These are phyloP conservation scores for Metopolophium dirhodum DNA, from an alignment of 1,140 invertebrate species.

Conservation along the genomic window DNA sequence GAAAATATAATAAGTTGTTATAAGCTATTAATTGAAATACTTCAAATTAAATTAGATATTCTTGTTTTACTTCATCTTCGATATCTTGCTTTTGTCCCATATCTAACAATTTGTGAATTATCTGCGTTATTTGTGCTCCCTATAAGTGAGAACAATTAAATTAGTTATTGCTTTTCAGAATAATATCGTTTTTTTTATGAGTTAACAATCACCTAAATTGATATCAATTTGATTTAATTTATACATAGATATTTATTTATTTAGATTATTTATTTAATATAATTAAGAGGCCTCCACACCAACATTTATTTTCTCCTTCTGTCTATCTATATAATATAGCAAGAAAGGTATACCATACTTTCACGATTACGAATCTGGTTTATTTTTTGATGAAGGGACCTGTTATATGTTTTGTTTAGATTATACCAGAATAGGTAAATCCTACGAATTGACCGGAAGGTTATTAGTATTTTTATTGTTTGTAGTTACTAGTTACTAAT, in stretches of 20 bases:
- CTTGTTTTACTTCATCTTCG: slow-evolving; percentile 45
- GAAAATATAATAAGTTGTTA: not conserved
- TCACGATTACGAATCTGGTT: not conserved
- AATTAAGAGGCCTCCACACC: not conserved
- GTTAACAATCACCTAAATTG: not conserved
- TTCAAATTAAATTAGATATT: not conserved
- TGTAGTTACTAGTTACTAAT: not conserved
- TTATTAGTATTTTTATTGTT: not conserved
- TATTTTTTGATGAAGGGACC: not conserved
- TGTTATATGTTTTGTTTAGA: not conserved
- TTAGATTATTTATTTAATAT: too few species aligned
- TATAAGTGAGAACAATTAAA: slow-evolving; percentile 20
- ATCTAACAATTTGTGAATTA: slow-evolving; percentile 42
- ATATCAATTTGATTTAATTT: not conserved
- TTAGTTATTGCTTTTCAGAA: not conserved
- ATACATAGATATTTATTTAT: not conserved
- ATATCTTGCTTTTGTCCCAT: slow-evolving; percentile 5
- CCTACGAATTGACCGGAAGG: not conserved
- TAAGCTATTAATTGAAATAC: not conserved
- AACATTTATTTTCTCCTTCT: not conserved
- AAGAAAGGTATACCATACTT: not conserved
- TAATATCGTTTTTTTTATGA: not conserved
- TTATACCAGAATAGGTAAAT: not conserved
- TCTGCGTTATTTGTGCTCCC: slow-evolving; percentile 29
- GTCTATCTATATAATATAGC: not conserved